phyloP scores from a whole-genome alignment of 2,888 invertebrate genomes.

The Gonocerus acuteangulatus region DNA sequence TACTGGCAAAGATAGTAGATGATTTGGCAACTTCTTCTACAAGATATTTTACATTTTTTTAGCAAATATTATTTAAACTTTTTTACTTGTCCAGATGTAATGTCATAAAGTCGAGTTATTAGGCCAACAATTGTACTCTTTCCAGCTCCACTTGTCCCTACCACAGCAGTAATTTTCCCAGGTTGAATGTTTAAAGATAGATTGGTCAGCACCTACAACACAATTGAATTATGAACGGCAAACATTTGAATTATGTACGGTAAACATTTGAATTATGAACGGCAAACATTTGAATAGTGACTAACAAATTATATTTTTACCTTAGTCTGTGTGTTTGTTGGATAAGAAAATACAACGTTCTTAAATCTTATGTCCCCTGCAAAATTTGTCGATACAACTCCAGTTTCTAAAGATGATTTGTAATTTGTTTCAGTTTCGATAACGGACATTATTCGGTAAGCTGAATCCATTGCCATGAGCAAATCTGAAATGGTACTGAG shows the following conservation, averaged over 20 bases:
- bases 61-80: no score
- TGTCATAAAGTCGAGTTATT: slow-evolving; percentile 64
- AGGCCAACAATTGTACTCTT: slow-evolving; percentile 70
- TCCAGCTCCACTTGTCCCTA: slow-evolving; percentile 67
- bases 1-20: no score
- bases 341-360: slow-evolving; percentile 70
- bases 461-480: slow-evolving; percentile 62
- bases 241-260: no score
- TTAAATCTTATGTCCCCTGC: slow-evolving; percentile 64
- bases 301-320: not conserved
- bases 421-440: slow-evolving; percentile 66
- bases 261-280: not conserved
- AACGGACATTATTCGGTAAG: slow-evolving; percentile 72
- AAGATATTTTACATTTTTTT: no score
- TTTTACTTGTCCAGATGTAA: slow-evolving; percentile 40
- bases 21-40: no score
- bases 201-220: slow-evolving; percentile 52
- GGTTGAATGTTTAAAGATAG: slow-evolving; percentile 57
- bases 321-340: slow-evolving; percentile 64
- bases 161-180: slow-evolving; percentile 68
- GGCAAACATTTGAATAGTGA: no score
- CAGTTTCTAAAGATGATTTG: slow-evolving; percentile 45
- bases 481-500: slow-evolving; percentile 69
- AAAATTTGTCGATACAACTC: slow-evolving; percentile 50
- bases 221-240: not conserved